Base-by-base conservation (phyloP, 2,888 invertebrate species). In the Urechis unicinctus region DNA sequence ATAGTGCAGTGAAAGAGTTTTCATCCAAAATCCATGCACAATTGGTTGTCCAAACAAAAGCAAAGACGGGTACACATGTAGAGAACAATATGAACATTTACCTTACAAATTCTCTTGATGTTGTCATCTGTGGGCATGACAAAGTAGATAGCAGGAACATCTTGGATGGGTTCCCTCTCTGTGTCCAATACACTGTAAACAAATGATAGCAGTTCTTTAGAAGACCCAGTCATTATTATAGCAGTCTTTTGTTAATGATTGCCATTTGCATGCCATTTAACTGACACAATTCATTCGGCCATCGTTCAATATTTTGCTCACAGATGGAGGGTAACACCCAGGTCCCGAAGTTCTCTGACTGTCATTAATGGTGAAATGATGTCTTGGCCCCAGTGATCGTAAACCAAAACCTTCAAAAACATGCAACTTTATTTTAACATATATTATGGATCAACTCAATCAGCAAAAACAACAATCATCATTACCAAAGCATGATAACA, bases 71-170 rank as follows among this genome's bases (percentile, higher is more conserved):
- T n/a, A n/a, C n/a, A n/a, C n/a, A n/a, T n/a, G n/a, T n/a, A n/a
- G n/a, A n/a, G n/a, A n/a, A n/a, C n/a, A n/a, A n/a, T n/a, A n/a
- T n/a, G n/a, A 17, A 36, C 9, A 36, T 13, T 52, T 60, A 71
- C 93, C 79, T 93, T 91, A 61, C 89, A 88, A 62, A 98, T 94
- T 63, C 95, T 84, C 48, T 88, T 89, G 44, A 99, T 83, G 79
- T 98, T 99, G 76, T 97, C 96, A 72, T 95, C 92, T 13, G 89
- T 88, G 2, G 98, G 96, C 63, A 90, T 85, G 78, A 97, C 94
- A 79, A 99, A 97, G 78, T 99, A 99, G 42, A 99, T 88, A 0
- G 95, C 96, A 49, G 98, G 97, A 1, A 97, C 97, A 81, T 99
- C 98, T 4, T 96, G 95, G 70, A 99, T 93, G n/a, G 80, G 71